Conservation (phyloP, 2,113 vertebrate genomes). For the Smithornis capensis region DNA sequence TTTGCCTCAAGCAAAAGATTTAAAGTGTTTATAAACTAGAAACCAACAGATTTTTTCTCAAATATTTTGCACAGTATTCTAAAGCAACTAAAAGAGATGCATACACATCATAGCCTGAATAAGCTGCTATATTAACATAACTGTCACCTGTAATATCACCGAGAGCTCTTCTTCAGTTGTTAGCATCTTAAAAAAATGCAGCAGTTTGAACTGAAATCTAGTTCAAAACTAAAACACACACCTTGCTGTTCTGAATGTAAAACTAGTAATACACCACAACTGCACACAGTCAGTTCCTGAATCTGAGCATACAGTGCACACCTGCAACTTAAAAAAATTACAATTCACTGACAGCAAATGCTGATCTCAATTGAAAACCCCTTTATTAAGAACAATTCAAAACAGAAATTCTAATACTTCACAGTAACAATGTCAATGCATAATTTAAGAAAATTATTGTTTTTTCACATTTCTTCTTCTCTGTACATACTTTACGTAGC, state of each 20-base stretch:
- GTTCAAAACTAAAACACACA: background rate
- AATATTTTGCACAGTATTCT: background rate
- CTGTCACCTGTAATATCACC: background rate
- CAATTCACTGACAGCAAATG: background rate
- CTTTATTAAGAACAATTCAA: slow-evolving; percentile 53
- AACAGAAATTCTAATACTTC: background rate
- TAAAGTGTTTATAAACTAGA: background rate
- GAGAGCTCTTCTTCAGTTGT: background rate
- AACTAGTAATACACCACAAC: background rate
- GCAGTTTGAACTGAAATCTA: background rate
- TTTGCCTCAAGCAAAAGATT: background rate
- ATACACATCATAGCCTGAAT: background rate
- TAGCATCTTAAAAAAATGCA: background rate
- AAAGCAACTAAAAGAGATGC: background rate
- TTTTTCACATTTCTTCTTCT: background rate
- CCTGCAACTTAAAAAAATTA: background rate
- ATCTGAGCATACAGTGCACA: background rate
- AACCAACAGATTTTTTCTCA: background rate
- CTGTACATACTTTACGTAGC: background rate
- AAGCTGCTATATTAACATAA: background rate
- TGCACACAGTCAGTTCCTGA: background rate
- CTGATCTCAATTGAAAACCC: background rate
- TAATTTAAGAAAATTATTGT: slow-evolving; percentile 31
- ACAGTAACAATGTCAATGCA: background rate
- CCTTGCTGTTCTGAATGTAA: background rate